Conservation (phyloP, 1,140 invertebrate genomes). For the Augochlora pura region DNA sequence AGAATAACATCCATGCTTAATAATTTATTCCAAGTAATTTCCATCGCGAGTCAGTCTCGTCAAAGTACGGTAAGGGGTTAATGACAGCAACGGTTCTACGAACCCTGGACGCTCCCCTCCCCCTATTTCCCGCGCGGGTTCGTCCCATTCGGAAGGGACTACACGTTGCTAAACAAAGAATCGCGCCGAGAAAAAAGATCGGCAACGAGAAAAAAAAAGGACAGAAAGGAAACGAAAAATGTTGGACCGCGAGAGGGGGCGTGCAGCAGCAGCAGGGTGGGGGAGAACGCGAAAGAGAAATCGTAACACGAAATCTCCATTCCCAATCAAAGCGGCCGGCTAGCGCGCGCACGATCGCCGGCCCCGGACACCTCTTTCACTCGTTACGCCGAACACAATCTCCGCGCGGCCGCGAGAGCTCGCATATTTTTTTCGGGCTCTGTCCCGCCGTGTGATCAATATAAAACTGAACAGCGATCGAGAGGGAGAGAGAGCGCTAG, state of each 20-base stretch:
- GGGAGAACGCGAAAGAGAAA: not conserved
- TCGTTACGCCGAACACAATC: constrained; percentile 29
- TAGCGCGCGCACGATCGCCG: too few species aligned
- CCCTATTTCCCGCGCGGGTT: too few species aligned
- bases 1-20: too few species aligned
- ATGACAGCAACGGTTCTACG: too few species aligned
- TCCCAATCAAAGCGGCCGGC: not conserved
- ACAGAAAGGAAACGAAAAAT: not conserved
- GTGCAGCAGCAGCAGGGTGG: too few species aligned
- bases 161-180: not conserved
- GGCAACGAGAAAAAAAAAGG: too few species aligned
- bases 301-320: constrained; percentile 10
- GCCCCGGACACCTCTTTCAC: constrained; percentile 21
- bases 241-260: not conserved
- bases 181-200: not conserved
- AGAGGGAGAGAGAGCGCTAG: constrained; percentile 4
- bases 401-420: constrained; percentile 16
- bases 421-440: constrained; percentile 15
- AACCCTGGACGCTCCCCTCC: too few species aligned
- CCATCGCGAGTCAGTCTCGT: too few species aligned
- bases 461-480: constrained; percentile 36
- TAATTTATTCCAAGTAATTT: too few species aligned
- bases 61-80: too few species aligned
- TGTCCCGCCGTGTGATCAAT: constrained; percentile 41
- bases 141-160: not conserved